These are phyloP conservation scores for Cryptus viduatorius DNA, from an alignment of 2,888 invertebrate species.

Conservation along the genomic window DNA sequence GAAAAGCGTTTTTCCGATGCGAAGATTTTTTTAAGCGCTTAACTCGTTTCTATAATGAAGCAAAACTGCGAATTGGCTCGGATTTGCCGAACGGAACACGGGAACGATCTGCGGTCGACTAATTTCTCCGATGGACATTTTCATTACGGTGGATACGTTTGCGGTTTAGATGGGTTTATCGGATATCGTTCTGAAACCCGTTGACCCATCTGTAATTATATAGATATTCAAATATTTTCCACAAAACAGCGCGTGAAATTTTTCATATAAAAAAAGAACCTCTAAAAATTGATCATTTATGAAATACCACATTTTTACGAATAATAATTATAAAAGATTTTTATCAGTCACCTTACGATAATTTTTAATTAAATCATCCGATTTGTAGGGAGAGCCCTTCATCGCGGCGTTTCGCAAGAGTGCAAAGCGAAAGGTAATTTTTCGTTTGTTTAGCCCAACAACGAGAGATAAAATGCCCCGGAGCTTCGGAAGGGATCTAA, in stretches of 20 bases:
- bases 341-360: no score
- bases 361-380: background rate
- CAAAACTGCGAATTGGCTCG: conserved; percentile 3
- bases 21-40: background rate
- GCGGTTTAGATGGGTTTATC: conserved; percentile 18
- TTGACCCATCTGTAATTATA: conserved; percentile 7
- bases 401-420: conserved; percentile 1
- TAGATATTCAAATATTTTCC: conserved; percentile 1
- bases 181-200: conserved; percentile 31
- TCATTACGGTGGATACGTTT: conserved; percentile 42
- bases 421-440: background rate
- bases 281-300: no score
- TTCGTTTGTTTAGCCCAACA: background rate
- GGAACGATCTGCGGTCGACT: conserved; percentile 38
- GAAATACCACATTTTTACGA: no score
- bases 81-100: background rate
- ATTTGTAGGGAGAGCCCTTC: background rate
- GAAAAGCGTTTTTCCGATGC: background rate
- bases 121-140: conserved; percentile 60
- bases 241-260: background rate
- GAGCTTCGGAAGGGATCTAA: background rate
- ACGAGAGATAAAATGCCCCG: background rate
- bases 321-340: no score
- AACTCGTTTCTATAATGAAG: background rate
- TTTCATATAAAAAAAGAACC: background rate